A percentile compares a stretch with the other conserved stretches of the same genome.
phyloP scores from a whole-genome alignment of 2,113 vertebrate genomes.

The Colossoma macropomum region DNA sequence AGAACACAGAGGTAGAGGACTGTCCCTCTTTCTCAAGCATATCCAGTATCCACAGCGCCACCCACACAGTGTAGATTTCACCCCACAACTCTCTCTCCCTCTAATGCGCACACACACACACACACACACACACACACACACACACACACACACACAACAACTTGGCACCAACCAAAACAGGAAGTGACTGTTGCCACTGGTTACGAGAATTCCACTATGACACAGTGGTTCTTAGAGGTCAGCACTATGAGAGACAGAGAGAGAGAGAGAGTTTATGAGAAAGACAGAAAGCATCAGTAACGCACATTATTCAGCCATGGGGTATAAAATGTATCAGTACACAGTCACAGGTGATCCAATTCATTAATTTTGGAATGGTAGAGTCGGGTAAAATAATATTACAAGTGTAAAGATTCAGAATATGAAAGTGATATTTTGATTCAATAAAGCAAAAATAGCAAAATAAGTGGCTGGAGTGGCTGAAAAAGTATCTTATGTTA shows the following conservation, averaged over 20 bases:
- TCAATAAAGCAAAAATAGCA: too few species aligned
- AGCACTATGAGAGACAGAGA: not conserved
- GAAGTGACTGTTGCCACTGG: slow-evolving; percentile 28
- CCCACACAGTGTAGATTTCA: slow-evolving; percentile 14
- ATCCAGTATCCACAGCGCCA: slow-evolving; percentile 39
- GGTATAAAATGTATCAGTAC: not conserved
- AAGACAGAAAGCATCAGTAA: not conserved
- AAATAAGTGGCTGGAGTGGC: too few species aligned
- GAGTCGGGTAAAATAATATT: too few species aligned
- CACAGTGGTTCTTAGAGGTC: not conserved
- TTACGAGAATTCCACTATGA: slow-evolving; percentile 37
- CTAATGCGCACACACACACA: too few species aligned
- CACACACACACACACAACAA: not conserved
- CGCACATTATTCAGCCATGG: not conserved
- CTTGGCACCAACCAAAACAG: slow-evolving; percentile 3
- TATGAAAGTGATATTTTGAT: too few species aligned
- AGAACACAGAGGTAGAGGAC: not conserved
- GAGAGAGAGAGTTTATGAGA: not conserved
- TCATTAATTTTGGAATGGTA: too few species aligned
- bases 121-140: not conserved
- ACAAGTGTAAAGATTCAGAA: too few species aligned
- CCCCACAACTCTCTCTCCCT: not conserved
- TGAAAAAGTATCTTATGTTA: too few species aligned
- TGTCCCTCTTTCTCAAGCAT: slow-evolving; percentile 50
- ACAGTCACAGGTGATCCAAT: too few species aligned